A percentile compares a stretch with the other conserved stretches of the same genome.
These are phyloP conservation scores for Scaeva pyrastri DNA, from an alignment of 2,888 invertebrate genomes.

Conservation along the genomic window DNA sequence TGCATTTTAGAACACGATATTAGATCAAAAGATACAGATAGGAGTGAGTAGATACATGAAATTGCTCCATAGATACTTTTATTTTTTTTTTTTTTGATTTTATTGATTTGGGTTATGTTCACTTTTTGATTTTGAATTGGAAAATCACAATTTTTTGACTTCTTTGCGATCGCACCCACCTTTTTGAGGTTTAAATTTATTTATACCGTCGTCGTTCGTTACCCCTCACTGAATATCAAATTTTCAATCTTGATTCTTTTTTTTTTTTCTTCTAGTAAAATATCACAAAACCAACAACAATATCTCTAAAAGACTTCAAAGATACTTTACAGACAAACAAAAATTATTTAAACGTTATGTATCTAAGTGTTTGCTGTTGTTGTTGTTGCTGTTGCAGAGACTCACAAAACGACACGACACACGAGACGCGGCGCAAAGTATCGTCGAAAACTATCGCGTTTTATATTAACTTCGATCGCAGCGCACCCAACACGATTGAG, in stretches of 20 bases:
- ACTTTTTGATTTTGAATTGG: constrained; percentile 42
- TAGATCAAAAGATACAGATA: constrained; percentile 50
- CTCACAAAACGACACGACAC: constrained; percentile 25
- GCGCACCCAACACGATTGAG: constrained; percentile 71
- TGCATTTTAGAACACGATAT: constrained; percentile 63
- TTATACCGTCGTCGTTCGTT: constrained; percentile 12
- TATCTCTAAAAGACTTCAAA: not conserved
- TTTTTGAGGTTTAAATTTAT: constrained; percentile 18
- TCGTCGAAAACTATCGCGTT: constrained; percentile 37
- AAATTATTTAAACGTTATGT: constrained; percentile 39
- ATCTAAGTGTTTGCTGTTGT: not conserved
- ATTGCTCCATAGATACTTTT: constrained; percentile 42
- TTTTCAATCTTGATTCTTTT: constrained; percentile 43
- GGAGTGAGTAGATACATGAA: constrained; percentile 11
- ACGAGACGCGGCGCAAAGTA: constrained; percentile 26
- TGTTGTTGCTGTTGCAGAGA: constrained; percentile 11
- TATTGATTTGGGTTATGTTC: constrained; percentile 59
- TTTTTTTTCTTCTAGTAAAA: constrained; percentile 14
- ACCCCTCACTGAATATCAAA: constrained; percentile 46
- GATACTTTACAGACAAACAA: not conserved
- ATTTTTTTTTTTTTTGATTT: not conserved
- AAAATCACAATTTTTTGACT: constrained; percentile 49
- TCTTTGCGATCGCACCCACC: constrained; percentile 41
- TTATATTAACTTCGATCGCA: constrained; percentile 50
- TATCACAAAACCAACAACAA: constrained; percentile 33